Percentiles rank a stretch among this genome's conserved stretches.
Conservation (phyloP, 2,888 invertebrate species). For the Ornithoptera priamus region DNA sequence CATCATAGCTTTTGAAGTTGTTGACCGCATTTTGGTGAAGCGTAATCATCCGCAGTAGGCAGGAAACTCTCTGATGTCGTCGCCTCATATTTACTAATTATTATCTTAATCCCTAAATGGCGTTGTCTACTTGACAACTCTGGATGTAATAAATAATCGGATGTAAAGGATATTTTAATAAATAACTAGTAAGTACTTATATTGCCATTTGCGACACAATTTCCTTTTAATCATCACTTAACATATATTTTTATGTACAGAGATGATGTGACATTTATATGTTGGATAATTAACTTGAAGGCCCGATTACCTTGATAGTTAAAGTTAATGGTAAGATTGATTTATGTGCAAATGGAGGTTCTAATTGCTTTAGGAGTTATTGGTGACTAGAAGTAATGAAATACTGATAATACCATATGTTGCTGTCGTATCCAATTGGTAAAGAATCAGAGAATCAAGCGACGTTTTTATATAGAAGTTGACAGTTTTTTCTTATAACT, state of each 20-base stretch:
- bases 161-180: too few relatives aligned
- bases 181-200: not conserved
- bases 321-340: constrained; percentile 3
- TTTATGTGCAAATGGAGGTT: constrained; percentile 1
- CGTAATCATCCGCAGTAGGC: too few relatives aligned
- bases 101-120: too few relatives aligned
- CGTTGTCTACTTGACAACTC: too few relatives aligned
- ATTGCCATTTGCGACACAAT: not conserved
- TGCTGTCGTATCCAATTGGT: not conserved
- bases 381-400: not conserved
- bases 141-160: too few relatives aligned
- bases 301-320: constrained; percentile 9
- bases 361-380: not conserved
- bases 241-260: constrained; percentile 3
- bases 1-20: too few relatives aligned
- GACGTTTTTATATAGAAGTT: too few relatives aligned
- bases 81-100: too few relatives aligned
- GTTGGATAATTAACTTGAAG: constrained; percentile 5
- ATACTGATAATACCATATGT: not conserved
- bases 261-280: constrained; percentile 7
- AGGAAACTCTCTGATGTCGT: too few relatives aligned
- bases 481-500: too few relatives aligned
- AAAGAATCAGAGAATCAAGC: too few relatives aligned
- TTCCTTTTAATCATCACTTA: not conserved
- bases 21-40: too few relatives aligned